Base-by-base conservation (phyloP, 2,797 vertebrate species). In the Phaenicophaeus curvirostris region DNA sequence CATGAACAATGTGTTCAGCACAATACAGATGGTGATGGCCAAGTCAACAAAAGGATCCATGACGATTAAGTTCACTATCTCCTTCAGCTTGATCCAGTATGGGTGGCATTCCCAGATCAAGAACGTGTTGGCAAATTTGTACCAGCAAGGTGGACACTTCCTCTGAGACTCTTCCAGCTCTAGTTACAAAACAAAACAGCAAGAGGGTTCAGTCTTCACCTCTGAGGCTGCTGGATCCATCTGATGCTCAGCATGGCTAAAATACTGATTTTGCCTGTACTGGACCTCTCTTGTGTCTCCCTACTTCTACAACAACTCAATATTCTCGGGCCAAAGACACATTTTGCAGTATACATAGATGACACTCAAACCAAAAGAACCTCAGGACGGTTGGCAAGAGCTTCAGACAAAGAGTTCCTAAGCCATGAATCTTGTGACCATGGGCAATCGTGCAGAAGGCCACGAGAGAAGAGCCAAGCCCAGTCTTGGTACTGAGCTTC, bases 1-100 rank as follows among this genome's bases (percentile, higher is more conserved):
- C 99, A 99, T 99, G 96, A 99, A 99, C 63, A 99, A 93, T 1
- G 99, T 99, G 96, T 99, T 99, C 91, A 99, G 98, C 85, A 99
- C 99, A 28, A 99, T 99, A 89, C 99, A 99, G 97, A 99, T 99
- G 95, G 99, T 99, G 96, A 99, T 99, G 97, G 99, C 98, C 96
- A 99, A 96, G 95, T 99, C 99, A 69, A 99, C 99, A 65, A 99
- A 99, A 3, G 99, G 99, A 96, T 99, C 99, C 99, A 99, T 99
- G 80, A 99, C 99, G 33, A 99, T 99, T 80, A 99, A 87, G 96
- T 99, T 99, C 72, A 99, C 97, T 0, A 99, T 98, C 95, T 99
- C 99, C 96, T 99, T 99, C 89, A 99, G 96, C 96, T 98, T 99
- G 87, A 99, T 96, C 99, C 99, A 99, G n/a, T 98, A 35, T 0